Conservation (phyloP, 2,797 vertebrate genomes). For the Kryptopterus vitreolus region DNA sequence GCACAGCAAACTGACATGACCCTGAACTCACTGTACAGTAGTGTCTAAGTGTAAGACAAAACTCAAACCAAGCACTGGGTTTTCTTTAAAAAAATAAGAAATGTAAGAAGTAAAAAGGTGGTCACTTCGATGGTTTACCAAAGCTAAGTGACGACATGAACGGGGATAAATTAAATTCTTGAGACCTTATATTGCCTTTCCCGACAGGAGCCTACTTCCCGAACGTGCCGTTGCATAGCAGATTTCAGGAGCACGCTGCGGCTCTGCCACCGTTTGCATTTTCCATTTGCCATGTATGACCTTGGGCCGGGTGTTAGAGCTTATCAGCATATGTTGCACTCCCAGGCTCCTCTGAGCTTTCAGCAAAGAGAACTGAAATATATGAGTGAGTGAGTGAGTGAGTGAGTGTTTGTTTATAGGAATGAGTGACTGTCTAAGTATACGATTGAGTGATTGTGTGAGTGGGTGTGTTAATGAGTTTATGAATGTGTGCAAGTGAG, state of each 20-base stretch:
- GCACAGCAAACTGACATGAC: background rate
- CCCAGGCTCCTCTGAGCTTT: background rate
- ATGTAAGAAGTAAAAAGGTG: no score
- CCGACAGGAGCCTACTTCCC: background rate
- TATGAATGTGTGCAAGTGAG: slow-evolving; percentile 17
- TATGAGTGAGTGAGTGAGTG: background rate
- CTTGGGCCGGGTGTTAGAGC: slow-evolving; percentile 30
- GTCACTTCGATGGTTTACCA: no score
- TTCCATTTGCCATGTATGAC: slow-evolving; percentile 29
- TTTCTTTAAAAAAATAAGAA: slow-evolving; percentile 10
- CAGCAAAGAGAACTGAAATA: background rate
- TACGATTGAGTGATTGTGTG: background rate
- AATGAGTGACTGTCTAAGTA: background rate
- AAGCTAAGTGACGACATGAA: background rate
- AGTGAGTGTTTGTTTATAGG: no score
- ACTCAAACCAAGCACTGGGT: background rate
- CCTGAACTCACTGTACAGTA: background rate
- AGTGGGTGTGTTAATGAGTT: background rate
- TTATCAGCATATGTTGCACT: slow-evolving; percentile 42
- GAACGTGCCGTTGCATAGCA: background rate
- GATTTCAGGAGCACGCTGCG: slow-evolving; percentile 2
- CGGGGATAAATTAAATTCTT: background rate
- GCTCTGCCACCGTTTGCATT: slow-evolving; percentile 23
- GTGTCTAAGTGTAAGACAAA: background rate
- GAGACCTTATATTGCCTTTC: background rate